A percentile compares a stretch with the other conserved stretches of the same genome.
These are phyloP conservation scores for Diaphora mendica DNA, from an alignment of 2,888 invertebrate species.

Conservation along the genomic window DNA sequence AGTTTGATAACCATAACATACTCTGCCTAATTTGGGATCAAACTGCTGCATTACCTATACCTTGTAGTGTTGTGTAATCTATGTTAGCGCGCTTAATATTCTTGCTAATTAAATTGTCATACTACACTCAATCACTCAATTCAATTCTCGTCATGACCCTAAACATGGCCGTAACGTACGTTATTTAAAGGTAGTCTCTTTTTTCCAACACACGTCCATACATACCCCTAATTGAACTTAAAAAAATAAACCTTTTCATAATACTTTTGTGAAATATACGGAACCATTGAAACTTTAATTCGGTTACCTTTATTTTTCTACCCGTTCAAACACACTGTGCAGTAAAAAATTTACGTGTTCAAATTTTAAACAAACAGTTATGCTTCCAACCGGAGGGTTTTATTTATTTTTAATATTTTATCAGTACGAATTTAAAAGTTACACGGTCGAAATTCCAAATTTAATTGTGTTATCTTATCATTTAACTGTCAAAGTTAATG, in stretches of 20 bases:
- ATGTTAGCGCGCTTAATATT: too few species aligned
- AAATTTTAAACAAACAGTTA: not conserved
- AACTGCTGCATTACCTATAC: too few species aligned
- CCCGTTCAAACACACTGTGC: not conserved
- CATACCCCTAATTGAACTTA: not conserved
- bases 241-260: not conserved
- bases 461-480: not conserved
- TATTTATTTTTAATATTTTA: not conserved
- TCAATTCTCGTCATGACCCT: too few species aligned
- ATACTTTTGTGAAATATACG: not conserved
- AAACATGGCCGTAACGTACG: too few species aligned
- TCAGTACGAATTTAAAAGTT: not conserved
- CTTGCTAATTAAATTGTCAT: too few species aligned
- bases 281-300: not conserved
- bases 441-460: not conserved
- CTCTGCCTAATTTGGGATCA: too few species aligned
- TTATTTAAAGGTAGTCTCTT: not conserved
- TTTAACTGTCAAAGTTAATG: not conserved
- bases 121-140: too few species aligned
- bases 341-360: not conserved
- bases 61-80: too few species aligned
- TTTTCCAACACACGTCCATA: not conserved
- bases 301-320: not conserved
- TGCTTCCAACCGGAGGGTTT: not conserved
- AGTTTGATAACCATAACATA: too few species aligned